Base-by-base conservation (phyloP, 2,113 vertebrate genomes). In the Mesembrinibis cayennensis region DNA sequence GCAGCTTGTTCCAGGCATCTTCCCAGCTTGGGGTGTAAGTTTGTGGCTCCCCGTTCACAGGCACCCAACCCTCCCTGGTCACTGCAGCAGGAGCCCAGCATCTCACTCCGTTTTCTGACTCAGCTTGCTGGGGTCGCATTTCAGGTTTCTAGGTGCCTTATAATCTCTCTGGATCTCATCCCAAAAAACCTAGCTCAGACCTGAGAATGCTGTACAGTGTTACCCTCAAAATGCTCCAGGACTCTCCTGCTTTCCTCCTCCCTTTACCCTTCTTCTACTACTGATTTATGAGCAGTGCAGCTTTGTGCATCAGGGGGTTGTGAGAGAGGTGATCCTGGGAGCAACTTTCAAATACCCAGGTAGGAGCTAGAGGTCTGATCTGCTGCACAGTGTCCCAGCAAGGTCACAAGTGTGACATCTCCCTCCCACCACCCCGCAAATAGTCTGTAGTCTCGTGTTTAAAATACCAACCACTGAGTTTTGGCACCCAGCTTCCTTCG, bases 131-230 rank as follows among this genome's bases (percentile, higher is more conserved):
- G 45, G 30, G 25, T 82, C 36, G 0, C 30, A 29, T 91, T 87
- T 91, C 62, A 94, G 62, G 47, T 91, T 93, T 94, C 45, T 69
- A 91, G 91, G 78, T 91, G 84, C 93, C 84, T 92, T 96, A 78
- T 53, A 90, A 81, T 90, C 83, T 96, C 93, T 96, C 95, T 94
- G 87, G 82, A 96, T 96, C 74, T 95, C 76, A 96, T 36, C 63
- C 50, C 52, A 17, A 78, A 82, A 96, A 89, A 44, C 16, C 55
- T 82, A 74, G 79, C 55, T 89, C 69, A 67, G 55, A 95, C 61
- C 83, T 89, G 89, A 96, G 87, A 89, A 84, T 77, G 47, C 73
- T 87, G 49, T 84, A 67, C 36, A 70, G n/a, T 78, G 53, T 63
- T 91, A 59, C 47, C 73, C 56, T 84, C 47, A 71, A 76, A 44